Percentiles rank a stretch among this genome's conserved stretches.
Evolutionary conservation across 2,797 vertebrate genomes (phyloP).

Genomic region (Antrozous pallidus): DNA sequence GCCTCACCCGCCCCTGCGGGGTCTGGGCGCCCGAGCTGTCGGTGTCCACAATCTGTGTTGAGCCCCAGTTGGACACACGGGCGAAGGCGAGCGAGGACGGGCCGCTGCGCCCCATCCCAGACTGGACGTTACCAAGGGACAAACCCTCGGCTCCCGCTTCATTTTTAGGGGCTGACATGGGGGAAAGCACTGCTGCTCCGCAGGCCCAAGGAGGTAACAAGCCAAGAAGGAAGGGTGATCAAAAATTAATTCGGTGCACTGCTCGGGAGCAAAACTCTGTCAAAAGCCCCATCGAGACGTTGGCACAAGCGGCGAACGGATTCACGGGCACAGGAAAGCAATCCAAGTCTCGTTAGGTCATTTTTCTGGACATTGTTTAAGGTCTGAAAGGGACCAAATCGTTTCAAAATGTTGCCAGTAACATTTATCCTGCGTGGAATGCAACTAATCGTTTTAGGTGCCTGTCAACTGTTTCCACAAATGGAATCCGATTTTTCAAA

Average conservation of each 20-base stretch:
- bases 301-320: constrained; percentile 54
- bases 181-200: not conserved
- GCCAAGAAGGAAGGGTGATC: not conserved
- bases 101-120: not conserved
- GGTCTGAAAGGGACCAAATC: constrained; percentile 82
- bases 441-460: constrained; percentile 86
- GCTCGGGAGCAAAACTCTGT: constrained; percentile 46
- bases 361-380: constrained; percentile 83
- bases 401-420: constrained; percentile 85
- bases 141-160: not conserved
- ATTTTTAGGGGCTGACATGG: not conserved
- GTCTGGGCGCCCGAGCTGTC: not conserved
- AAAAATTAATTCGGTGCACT: constrained; percentile 13
- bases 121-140: not conserved
- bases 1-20: not conserved
- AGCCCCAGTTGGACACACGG: not conserved
- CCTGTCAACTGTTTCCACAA: constrained; percentile 84
- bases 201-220: not conserved
- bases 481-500: constrained; percentile 85
- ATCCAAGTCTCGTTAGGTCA: constrained; percentile 81
- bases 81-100: not conserved
- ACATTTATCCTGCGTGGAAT: constrained; percentile 86
- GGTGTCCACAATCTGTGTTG: not conserved
- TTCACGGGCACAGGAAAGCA: constrained; percentile 78
- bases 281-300: constrained; percentile 65